These are phyloP conservation scores for Platycercus adscitus DNA, from an alignment of 2,113 vertebrate species.

Conservation along the genomic window DNA sequence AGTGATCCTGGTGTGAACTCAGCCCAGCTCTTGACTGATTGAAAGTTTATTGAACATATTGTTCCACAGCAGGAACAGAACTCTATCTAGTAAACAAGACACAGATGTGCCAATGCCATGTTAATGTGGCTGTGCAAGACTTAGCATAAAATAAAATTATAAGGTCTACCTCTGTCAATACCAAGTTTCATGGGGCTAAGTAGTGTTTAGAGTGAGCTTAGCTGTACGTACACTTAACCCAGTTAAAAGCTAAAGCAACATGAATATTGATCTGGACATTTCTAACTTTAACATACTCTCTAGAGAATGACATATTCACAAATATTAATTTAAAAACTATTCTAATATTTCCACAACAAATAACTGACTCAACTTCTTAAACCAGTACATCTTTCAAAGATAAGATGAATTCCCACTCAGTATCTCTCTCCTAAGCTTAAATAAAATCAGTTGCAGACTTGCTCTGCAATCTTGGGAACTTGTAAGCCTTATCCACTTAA, in stretches of 20 bases:
- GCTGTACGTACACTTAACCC: background rate
- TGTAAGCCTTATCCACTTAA: background rate
- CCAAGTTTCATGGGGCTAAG: background rate
- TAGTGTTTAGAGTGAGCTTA: background rate
- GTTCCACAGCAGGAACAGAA: slow-evolving; percentile 31
- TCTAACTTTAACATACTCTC: background rate
- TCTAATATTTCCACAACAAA: background rate
- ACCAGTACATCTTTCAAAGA: background rate
- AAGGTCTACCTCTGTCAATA: background rate
- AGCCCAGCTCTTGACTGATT: slow-evolving; percentile 12
- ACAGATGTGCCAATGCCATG: slow-evolving; percentile 30
- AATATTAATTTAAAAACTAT: background rate
- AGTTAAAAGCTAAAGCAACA: background rate
- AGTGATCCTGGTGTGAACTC: slow-evolving; percentile 23
- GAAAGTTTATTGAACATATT: slow-evolving; percentile 40
- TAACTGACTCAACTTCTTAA: background rate
- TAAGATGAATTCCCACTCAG: background rate
- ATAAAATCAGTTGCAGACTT: background rate
- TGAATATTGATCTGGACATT: background rate
- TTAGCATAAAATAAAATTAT: slow-evolving; percentile 30
- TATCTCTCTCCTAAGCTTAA: background rate
- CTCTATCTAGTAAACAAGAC: slow-evolving; percentile 40
- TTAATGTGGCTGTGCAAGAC: background rate
- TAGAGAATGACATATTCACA: background rate
- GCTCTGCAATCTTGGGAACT: background rate